These are phyloP conservation scores for Lepilemur septentrionalis DNA, from an alignment of 2,797 vertebrate genomes.

Conservation along the genomic window DNA sequence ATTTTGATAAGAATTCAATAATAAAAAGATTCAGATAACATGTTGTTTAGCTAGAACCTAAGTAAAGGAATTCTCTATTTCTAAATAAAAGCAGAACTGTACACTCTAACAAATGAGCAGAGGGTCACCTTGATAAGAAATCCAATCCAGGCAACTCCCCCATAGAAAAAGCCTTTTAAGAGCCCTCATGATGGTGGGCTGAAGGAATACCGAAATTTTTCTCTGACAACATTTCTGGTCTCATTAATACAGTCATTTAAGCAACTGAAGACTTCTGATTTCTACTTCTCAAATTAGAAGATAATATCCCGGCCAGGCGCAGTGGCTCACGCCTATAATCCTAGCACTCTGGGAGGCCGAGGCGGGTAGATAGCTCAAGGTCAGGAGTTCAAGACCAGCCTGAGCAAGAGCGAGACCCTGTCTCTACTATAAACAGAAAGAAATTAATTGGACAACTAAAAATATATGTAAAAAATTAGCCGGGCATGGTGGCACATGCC, in stretches of 20 bases:
- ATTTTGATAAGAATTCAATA: neutral
- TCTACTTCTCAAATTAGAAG: neutral
- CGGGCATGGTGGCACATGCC: no score
- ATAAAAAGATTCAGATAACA: neutral
- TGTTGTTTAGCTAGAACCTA: neutral
- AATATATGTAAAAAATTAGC: no score
- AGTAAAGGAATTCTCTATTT: constrained; percentile 13
- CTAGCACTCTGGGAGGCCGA: no score
- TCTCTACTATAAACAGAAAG: no score
- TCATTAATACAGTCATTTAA: constrained; percentile 3
- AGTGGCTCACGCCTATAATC: no score
- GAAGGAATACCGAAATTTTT: neutral
- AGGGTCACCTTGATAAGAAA: neutral
- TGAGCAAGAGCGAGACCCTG: no score
- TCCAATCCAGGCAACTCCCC: neutral
- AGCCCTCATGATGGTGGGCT: neutral
- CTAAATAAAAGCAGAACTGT: constrained; percentile 16
- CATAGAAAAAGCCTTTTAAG: neutral
- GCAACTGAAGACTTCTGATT: neutral
- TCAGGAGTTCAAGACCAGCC: no score
- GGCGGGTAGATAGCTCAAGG: no score
- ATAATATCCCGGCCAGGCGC: no score
- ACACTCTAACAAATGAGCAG: constrained; percentile 17
- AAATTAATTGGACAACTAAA: no score
- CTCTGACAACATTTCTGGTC: neutral